Conservation (phyloP, 1,140 invertebrate species). For the Copidosoma floridanum region DNA sequence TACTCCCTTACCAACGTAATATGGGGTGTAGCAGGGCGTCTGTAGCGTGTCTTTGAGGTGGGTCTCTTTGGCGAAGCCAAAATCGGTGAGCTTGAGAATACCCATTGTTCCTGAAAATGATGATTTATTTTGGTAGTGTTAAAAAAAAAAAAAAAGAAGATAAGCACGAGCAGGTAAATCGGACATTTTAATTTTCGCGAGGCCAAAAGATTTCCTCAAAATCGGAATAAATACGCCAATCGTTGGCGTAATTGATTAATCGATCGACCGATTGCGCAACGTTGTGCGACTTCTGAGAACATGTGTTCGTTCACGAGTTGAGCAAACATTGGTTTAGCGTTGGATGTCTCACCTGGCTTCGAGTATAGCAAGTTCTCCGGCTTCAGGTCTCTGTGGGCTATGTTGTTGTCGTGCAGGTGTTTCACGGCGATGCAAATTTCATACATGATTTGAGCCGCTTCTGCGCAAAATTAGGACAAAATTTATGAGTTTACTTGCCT, state of each 20-base stretch:
- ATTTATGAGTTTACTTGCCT: too few species aligned
- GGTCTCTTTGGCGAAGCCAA: constrained; percentile 99
- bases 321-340: too few species aligned
- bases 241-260: too few species aligned
- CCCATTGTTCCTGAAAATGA: constrained; percentile 63
- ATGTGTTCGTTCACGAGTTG: too few species aligned
- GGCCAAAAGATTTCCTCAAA: too few species aligned
- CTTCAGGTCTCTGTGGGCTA: constrained; percentile 96
- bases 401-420: constrained; percentile 91
- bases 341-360: too few species aligned
- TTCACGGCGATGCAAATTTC: constrained; percentile 96
- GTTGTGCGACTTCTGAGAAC: neutral
- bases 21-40: constrained; percentile 98
- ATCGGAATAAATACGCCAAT: too few species aligned
- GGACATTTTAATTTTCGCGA: too few species aligned
- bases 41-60: constrained; percentile 81
- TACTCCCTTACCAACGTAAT: constrained; percentile 84
- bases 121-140: neutral
- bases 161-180: too few species aligned
- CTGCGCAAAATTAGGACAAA: too few species aligned
- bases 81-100: constrained; percentile 94
- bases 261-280: constrained; percentile 3
- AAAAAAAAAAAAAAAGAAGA: neutral
- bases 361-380: constrained; percentile 88
- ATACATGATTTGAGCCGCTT: constrained; percentile 90